Base-by-base conservation (phyloP, 64 coral and sea anemone species). In the Cladopsammia gracilis region DNA sequence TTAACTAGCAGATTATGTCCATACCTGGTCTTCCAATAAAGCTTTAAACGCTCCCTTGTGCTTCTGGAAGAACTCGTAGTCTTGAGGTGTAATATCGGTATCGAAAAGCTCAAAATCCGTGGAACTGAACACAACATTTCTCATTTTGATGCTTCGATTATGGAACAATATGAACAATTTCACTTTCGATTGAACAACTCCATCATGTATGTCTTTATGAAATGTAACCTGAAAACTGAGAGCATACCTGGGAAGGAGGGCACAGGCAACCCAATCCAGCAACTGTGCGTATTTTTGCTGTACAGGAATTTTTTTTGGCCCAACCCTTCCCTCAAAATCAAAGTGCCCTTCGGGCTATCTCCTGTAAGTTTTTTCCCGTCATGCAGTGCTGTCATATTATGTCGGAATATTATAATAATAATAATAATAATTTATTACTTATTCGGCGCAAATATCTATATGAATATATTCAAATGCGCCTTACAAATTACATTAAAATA, bases 11-110 rank as follows among this genome's bases (percentile, higher is more conserved):
- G 34, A 34, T 49, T 25, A 18, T n/a, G 10, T 84, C 43, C 43
- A n/a, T 90, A 94, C 95, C 95, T 97, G 95, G 52, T 97, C 82
- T 88, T 97, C 92, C 67, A 97, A 26, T 83, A 97, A 87, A 43
- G 82, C 87, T 52, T 91, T 97, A 11, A 97, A 91, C 25, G 96
- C 83, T 58, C 88, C 96, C 14, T 83, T 88, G 56, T 97, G 96
- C 58, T 97, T 97, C 25, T 81, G 90, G 47, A 88, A 97, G 60
- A 97, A 97, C 12, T 97, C 96, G 61, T 94, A 94, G 61, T 97
- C 96, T 13, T 67, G 49, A 3, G 92, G 73, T 19, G 69, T 88
- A 7, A 97, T 68, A 18, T 97, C 92, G 56, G 79, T 83, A 58
- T 94, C 92, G 50, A 97, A 97, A 19, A 97, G 88, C 15, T 97